Conservation (phyloP, 2,888 invertebrate genomes). For the Dasypogon diadema region DNA sequence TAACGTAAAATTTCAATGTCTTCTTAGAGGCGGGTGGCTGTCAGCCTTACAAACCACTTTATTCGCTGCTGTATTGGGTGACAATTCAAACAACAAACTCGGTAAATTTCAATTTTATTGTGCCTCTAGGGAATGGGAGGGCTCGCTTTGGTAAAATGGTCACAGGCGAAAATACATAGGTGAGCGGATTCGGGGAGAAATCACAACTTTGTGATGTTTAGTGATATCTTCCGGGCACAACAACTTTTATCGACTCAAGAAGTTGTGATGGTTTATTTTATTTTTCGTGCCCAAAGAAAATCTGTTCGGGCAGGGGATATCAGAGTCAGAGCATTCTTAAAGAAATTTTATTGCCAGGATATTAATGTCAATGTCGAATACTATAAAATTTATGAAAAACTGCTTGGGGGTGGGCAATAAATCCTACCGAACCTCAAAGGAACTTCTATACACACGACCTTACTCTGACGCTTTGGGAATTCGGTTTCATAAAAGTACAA, state of each 20-base stretch:
- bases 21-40: slow-evolving; percentile 32
- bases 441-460: not conserved
- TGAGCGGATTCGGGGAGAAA: slow-evolving; percentile 1
- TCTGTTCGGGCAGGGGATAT: not conserved
- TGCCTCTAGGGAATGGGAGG: slow-evolving; percentile 41
- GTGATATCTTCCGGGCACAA: slow-evolving; percentile 26
- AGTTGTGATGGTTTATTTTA: slow-evolving; percentile 10
- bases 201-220: slow-evolving; percentile 38
- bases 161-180: slow-evolving; percentile 4
- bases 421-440: slow-evolving; percentile 12
- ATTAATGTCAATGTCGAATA: slow-evolving; percentile 35
- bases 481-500: slow-evolving; percentile 9
- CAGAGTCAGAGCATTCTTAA: not conserved
- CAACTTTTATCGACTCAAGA: slow-evolving; percentile 45
- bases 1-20: slow-evolving; percentile 35
- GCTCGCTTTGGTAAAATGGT: not conserved
- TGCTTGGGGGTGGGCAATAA: slow-evolving; percentile 5
- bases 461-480: not conserved
- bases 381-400: slow-evolving; percentile 25
- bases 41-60: slow-evolving; percentile 44
- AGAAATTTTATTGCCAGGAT: slow-evolving; percentile 24
- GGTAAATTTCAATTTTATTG: slow-evolving; percentile 56
- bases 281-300: not conserved
- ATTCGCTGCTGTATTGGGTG: slow-evolving; percentile 47
- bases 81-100: slow-evolving; percentile 55